Conservation (phyloP, 2,113 vertebrate genomes). For the Pseudonaja textilis region DNA sequence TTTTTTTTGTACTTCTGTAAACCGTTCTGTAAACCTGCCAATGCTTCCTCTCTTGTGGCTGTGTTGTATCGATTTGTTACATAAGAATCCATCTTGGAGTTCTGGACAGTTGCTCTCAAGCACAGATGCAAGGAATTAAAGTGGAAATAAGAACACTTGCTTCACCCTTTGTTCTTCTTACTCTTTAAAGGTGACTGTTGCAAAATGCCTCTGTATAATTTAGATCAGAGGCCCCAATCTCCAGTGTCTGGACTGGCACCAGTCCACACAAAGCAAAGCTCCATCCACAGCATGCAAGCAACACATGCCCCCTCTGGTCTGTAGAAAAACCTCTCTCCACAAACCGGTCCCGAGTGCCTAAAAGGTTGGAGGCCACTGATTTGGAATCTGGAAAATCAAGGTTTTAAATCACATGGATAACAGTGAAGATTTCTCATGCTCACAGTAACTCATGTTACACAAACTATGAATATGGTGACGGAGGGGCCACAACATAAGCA, state of each 20-base stretch:
- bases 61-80: not conserved
- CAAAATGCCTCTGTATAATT: not conserved
- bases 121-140: not conserved
- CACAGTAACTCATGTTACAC: not conserved
- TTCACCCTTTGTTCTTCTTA: not conserved
- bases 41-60: not conserved
- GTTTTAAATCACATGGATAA: not conserved
- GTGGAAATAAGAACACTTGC: not conserved
- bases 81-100: not conserved
- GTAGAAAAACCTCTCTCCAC: not conserved
- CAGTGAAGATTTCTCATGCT: not conserved
- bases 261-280: not conserved
- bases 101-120: not conserved
- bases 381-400: not conserved
- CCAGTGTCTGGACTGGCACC: not conserved
- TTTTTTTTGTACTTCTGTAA: not conserved
- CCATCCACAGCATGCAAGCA: not conserved
- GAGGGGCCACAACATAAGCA: not conserved
- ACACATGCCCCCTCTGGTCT: not conserved
- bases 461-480: not conserved
- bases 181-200: not conserved
- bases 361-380: not conserved
- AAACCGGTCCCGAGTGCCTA: not conserved
- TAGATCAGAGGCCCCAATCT: not conserved
- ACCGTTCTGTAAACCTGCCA: not conserved